Conservation (phyloP, 2,113 vertebrate genomes). For the Malaclemys terrapin region DNA sequence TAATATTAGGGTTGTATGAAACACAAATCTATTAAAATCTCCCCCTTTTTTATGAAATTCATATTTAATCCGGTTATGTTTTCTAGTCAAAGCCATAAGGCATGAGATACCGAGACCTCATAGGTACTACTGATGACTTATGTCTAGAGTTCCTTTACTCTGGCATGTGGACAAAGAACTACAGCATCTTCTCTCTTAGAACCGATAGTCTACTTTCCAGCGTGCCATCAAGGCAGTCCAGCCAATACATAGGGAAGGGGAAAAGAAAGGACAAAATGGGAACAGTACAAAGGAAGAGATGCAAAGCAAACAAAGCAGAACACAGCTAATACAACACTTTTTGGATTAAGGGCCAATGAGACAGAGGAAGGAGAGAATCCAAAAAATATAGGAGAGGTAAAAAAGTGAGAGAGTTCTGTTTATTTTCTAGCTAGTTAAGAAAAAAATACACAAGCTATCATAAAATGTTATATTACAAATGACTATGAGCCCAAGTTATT, state of each 20-base stretch:
- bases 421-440: not conserved
- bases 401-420: not conserved
- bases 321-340: not conserved
- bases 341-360: not conserved
- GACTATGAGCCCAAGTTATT: conserved; percentile 36
- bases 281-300: not conserved
- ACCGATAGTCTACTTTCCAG: not conserved
- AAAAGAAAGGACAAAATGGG: not conserved
- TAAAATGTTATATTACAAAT: conserved; percentile 42
- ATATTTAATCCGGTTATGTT: not conserved
- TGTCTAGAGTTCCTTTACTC: not conserved
- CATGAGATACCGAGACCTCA: not conserved
- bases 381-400: not conserved
- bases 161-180: not conserved
- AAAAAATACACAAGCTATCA: conserved; percentile 22
- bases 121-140: not conserved
- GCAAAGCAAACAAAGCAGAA: not conserved
- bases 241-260: not conserved
- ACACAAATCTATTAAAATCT: not conserved
- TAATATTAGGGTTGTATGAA: not conserved
- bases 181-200: not conserved
- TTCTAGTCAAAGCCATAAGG: not conserved
- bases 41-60: not conserved
- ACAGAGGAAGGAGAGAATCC: not conserved
- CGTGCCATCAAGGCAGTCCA: accelerated